Conservation (phyloP, 1,140 invertebrate species). For the Formica selysi region DNA sequence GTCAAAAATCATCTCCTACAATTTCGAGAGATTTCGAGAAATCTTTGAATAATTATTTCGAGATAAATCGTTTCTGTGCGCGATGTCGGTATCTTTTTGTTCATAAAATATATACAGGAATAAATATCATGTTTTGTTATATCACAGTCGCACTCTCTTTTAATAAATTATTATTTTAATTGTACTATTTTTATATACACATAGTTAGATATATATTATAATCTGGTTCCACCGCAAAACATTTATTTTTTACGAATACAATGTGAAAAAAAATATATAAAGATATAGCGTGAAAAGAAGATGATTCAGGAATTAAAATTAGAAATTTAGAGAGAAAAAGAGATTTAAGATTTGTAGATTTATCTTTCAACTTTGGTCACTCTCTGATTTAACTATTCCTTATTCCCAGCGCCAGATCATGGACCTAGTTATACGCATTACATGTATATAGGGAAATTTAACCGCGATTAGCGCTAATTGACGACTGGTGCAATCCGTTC, state of each 20-base stretch:
- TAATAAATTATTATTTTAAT: not conserved
- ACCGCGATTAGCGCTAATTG: conserved; percentile 49
- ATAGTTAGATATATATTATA: not conserved
- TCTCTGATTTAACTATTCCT: conserved; percentile 11
- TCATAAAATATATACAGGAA: not conserved
- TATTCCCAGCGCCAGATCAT: not conserved
- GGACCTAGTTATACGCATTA: conserved; percentile 8
- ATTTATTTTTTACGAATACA: not conserved
- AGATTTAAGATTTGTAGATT: not conserved
- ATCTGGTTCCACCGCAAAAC: not conserved
- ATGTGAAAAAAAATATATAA: not conserved
- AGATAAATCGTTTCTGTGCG: not conserved
- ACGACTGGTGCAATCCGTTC: conserved; percentile 56
- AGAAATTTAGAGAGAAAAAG: not conserved
- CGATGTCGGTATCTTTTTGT: not conserved
- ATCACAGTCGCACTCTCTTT: not conserved
- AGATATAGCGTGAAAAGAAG: not conserved
- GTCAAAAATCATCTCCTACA: not conserved
- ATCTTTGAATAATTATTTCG: not conserved
- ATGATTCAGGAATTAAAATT: not conserved
- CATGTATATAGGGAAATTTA: conserved; percentile 40
- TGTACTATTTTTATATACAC: not conserved
- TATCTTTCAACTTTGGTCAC: not conserved
- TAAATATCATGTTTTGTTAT: not conserved
- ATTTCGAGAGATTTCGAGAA: not conserved